Base-by-base conservation (phyloP, 2,113 vertebrate genomes). In the Callorhinus ursinus region DNA sequence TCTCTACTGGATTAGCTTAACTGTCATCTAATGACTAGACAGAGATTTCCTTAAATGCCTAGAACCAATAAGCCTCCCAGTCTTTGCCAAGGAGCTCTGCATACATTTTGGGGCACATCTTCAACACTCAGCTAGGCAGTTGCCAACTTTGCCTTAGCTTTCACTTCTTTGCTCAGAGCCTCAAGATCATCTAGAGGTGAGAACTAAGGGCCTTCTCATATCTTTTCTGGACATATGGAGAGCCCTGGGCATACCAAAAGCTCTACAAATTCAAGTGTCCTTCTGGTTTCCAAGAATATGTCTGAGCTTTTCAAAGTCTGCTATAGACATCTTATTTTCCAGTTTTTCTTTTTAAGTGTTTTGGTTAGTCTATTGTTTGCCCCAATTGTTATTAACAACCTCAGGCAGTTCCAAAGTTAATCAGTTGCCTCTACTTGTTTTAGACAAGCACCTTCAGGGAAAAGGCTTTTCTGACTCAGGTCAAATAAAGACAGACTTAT, bases 361-460 rank as follows among this genome's bases (percentile, higher is more conserved):
- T 76, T 33, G n/a, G 19, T 74, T 57, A 80, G 11, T 79, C 39
- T 61, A 96, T 71, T 53, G 7, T 76, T 95, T 81, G 18, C 7
- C 13, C 18, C 28, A 85, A 7, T 67, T 76, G 31, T 69, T 85
- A 89, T 67, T 6, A 8, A 76, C 55, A 53, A 46, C n/a, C 49
- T 87, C 15, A 15, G 33, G 36, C 11, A 96, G 19, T 57, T 74
- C 21, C 83, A 69, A 72, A 92, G 72, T 67, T 74, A 76, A 74
- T 80, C 46, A 90, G 39, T 67, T 90, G 19, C 12, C 24, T 89
- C n/a, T 76, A 85, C 61, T 69, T n/a, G 51, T 88, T 96, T 90
- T 79, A 91, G 55, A 81, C 53, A 81, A 81, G 36, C 19, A 67
- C 4, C 19, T 5, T 51, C 10, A 36, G 36, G 9, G 33, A 61